Evolutionary conservation across 2,113 vertebrate species (phyloP).

Genomic region (Cnemophilus loriae): DNA sequence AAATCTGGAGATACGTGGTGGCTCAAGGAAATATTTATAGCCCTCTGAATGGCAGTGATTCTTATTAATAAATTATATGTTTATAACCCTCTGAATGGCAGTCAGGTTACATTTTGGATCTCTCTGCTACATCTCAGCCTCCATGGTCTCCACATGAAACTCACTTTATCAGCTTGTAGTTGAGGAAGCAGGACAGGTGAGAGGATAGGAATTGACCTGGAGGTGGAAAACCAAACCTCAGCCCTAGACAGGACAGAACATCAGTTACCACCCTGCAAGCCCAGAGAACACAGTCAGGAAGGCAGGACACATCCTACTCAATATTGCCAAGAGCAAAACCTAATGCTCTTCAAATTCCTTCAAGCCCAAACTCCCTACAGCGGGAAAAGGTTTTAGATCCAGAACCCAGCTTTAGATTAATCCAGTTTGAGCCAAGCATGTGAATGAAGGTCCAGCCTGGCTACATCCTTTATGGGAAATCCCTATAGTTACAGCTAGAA

Average conservation of each 20-base stretch:
- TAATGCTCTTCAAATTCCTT: background rate
- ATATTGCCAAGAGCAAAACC: background rate
- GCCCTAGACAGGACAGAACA: background rate
- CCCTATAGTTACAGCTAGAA: background rate
- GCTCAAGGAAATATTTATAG: background rate
- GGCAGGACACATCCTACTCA: background rate
- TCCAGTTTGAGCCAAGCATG: background rate
- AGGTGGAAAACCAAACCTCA: background rate
- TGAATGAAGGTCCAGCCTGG: background rate
- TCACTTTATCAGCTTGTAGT: background rate
- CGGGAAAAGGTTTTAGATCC: background rate
- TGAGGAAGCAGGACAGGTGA: background rate
- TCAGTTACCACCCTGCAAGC: background rate
- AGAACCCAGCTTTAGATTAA: background rate
- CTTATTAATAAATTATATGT: background rate
- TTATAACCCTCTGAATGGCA: background rate
- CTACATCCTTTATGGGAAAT: background rate
- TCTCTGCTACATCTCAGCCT: background rate
- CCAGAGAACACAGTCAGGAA: background rate
- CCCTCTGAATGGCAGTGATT: background rate
- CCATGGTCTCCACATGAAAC: background rate
- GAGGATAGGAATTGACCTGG: background rate
- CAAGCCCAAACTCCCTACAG: background rate
- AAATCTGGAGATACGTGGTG: background rate
- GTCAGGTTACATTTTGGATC: background rate